These are phyloP conservation scores for Spongilla lacustris DNA, from an alignment of 37 sponge, comb jelly and placozoan genomes.

Conservation along the genomic window DNA sequence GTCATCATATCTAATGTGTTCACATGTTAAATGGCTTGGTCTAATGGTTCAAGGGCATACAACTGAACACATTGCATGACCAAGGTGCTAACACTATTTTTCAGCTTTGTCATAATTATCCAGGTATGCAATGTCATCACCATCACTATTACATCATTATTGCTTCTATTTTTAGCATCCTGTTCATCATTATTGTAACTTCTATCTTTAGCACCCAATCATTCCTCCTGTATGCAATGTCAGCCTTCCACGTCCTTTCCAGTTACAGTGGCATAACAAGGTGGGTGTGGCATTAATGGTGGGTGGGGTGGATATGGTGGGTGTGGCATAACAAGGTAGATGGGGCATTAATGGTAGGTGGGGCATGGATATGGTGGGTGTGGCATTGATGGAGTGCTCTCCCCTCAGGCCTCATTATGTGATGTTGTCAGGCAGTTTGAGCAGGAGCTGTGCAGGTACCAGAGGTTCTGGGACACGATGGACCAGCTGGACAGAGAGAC, in stretches of 20 bases:
- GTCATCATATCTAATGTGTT: too few relatives aligned
- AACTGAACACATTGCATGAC: too few relatives aligned
- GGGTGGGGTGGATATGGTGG: too few relatives aligned
- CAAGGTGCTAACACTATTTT: too few relatives aligned
- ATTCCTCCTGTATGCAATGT: slow-evolving; percentile 22
- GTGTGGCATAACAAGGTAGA: background rate
- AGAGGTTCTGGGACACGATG: slow-evolving; percentile 61
- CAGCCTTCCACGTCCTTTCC: slow-evolving; percentile 29
- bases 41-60: too few relatives aligned
- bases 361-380: background rate
- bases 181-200: background rate
- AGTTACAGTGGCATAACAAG: slow-evolving; percentile 12
- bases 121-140: too few relatives aligned
- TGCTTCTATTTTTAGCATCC: too few relatives aligned
- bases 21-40: too few relatives aligned
- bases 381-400: background rate
- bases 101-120: too few relatives aligned
- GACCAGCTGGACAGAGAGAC: slow-evolving; percentile 55
- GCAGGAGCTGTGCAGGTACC: slow-evolving; percentile 24
- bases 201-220: slow-evolving; percentile 37
- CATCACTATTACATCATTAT: too few relatives aligned
- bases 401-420: background rate
- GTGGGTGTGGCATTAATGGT: background rate
- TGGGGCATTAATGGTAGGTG: too few relatives aligned
- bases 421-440: slow-evolving; percentile 1